Evolutionary conservation across 2,888 invertebrate genomes (phyloP).

Genomic region (Proisotoma minuta): DNA sequence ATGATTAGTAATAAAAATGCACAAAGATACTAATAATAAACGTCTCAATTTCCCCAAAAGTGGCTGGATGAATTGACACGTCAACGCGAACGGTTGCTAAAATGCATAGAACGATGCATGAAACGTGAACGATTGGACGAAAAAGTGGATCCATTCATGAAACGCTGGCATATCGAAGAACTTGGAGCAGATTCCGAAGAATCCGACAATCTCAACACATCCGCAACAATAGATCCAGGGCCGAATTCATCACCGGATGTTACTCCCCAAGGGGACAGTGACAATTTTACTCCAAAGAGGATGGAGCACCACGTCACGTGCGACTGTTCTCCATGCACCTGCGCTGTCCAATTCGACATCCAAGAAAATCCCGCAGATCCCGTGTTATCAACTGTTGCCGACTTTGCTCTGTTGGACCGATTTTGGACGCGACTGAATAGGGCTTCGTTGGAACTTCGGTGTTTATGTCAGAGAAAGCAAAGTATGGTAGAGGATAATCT

Average conservation of each 20-base stretch:
- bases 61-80: constrained; percentile 33
- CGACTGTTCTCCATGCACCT: constrained; percentile 37
- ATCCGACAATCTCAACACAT: constrained; percentile 7
- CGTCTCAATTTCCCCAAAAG: not conserved
- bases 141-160: constrained; percentile 38
- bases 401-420: constrained; percentile 41
- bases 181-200: not conserved
- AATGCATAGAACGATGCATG: constrained; percentile 38
- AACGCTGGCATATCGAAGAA: constrained; percentile 32
- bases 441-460: constrained; percentile 34
- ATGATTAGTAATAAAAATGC: not conserved
- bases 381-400: constrained; percentile 18
- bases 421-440: constrained; percentile 45
- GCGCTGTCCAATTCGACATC: constrained; percentile 26
- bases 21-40: not conserved
- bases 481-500: constrained; percentile 35
- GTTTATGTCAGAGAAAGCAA: constrained; percentile 27
- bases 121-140: constrained; percentile 38
- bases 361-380: not conserved
- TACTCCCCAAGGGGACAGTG: constrained; percentile 11
- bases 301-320: constrained; percentile 35
- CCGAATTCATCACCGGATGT: constrained; percentile 14
- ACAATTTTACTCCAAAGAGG: constrained; percentile 19
- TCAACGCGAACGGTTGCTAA: constrained; percentile 33
- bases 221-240: not conserved